phyloP scores from a whole-genome alignment of 2,888 invertebrate genomes.

The Tiphia femorata region DNA sequence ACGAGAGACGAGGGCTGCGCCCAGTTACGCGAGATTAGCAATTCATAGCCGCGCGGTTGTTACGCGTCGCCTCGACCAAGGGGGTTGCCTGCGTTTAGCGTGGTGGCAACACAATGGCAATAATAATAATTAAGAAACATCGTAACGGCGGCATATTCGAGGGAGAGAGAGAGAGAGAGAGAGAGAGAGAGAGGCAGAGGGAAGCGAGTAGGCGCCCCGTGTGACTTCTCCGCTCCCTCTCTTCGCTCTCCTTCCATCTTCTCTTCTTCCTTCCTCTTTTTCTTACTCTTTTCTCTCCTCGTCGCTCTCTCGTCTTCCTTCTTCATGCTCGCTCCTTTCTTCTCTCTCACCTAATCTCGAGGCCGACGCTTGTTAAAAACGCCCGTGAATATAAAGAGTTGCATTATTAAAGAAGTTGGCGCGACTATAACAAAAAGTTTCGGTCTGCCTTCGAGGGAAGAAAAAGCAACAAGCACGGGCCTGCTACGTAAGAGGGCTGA shows the following conservation, averaged over 20 bases:
- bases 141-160: conserved; percentile 63
- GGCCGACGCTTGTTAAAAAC: conserved; percentile 66
- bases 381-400: conserved; percentile 71
- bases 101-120: conserved; percentile 62
- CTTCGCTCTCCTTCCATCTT: conserved; percentile 4
- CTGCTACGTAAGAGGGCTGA: conserved; percentile 16
- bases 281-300: conserved; percentile 12
- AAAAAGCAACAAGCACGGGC: conserved; percentile 50
- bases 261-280: conserved; percentile 15
- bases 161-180: no score
- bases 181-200: no score
- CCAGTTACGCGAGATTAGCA: conserved; percentile 63
- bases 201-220: no score
- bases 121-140: conserved; percentile 69
- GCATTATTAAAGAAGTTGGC: conserved; percentile 70
- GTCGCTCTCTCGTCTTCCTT: conserved; percentile 15
- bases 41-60: conserved; percentile 65
- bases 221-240: conserved; percentile 19
- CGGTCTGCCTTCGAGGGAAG: conserved; percentile 40
- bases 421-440: conserved; percentile 67
- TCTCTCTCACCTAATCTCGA: conserved; percentile 62
- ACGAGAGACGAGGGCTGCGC: conserved; percentile 29
- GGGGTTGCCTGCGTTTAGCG: conserved; percentile 56
- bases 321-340: conserved; percentile 21
- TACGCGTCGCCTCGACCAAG: conserved; percentile 58